Conservation (phyloP, 2,113 vertebrate species). For the Petroica traversi region DNA sequence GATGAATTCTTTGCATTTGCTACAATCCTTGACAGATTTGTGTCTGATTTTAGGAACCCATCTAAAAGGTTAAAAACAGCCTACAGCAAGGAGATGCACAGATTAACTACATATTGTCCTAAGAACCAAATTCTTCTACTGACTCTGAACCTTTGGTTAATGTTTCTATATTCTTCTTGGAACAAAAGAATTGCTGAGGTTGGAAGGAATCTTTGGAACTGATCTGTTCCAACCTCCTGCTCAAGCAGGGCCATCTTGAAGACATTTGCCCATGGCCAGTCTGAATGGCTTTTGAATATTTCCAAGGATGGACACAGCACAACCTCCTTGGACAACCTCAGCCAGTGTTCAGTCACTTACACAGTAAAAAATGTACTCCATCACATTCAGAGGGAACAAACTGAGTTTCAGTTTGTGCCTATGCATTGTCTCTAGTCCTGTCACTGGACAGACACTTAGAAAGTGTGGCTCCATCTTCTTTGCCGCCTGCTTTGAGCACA, state of each 20-base stretch:
- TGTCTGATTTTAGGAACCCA: background rate
- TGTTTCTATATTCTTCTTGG: background rate
- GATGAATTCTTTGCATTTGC: background rate
- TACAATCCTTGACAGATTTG: background rate
- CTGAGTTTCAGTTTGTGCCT: background rate
- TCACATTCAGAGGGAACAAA: background rate
- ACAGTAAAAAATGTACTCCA: background rate
- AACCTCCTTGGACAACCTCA: background rate
- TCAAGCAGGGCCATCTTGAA: background rate
- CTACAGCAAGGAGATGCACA: background rate
- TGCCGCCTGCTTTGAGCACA: background rate
- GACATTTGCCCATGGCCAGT: background rate
- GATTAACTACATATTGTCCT: background rate
- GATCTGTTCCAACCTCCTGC: background rate
- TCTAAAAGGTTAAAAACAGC: background rate
- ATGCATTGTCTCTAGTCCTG: background rate
- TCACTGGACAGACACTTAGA: background rate
- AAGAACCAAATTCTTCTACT: background rate
- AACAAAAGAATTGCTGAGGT: background rate
- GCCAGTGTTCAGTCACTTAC: background rate
- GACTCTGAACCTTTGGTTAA: background rate
- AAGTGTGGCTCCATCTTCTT: accelerated
- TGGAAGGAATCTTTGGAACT: background rate
- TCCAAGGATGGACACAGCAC: background rate
- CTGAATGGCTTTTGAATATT: background rate